Conservation (phyloP, 2,888 invertebrate species). For the Drosophila pegasa region DNA sequence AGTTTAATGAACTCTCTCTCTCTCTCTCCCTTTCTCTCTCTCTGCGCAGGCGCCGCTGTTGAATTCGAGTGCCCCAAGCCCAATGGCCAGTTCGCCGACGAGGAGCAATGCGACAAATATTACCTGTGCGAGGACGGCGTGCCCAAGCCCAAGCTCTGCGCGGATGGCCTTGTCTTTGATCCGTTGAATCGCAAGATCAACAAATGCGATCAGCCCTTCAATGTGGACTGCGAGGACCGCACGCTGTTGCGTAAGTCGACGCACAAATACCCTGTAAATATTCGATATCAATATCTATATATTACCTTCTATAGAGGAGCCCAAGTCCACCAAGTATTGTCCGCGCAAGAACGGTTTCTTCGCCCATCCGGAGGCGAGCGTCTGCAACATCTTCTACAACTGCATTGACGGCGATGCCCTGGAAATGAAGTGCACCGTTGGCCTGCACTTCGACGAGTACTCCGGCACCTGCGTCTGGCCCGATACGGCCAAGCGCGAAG, state of each 20-base stretch:
- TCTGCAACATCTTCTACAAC: constrained; percentile 95
- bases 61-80: constrained; percentile 92
- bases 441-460: constrained; percentile 95
- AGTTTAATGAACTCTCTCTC: constrained; percentile 55
- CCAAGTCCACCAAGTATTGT: constrained; percentile 89
- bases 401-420: constrained; percentile 94
- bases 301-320: constrained; percentile 88
- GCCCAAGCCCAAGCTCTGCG: constrained; percentile 91
- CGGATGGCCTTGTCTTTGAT: constrained; percentile 96
- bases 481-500: constrained; percentile 90
- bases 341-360: constrained; percentile 96
- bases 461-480: constrained; percentile 97
- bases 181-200: constrained; percentile 93
- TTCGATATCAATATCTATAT: background rate
- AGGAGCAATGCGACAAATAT: constrained; percentile 94
- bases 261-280: background rate
- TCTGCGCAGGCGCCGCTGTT: constrained; percentile 63
- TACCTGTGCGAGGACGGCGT: constrained; percentile 91
- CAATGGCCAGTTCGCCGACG: constrained; percentile 92
- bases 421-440: constrained; percentile 93
- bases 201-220: constrained; percentile 97
- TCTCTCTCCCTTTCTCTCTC: background rate
- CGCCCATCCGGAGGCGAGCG: constrained; percentile 92
- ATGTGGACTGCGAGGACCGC: constrained; percentile 95
- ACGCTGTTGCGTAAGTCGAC: constrained; percentile 92